A percentile compares a stretch with the other conserved stretches of the same genome.
Conservation (phyloP, 1,140 invertebrate genomes). For the Nebria ingens region DNA sequence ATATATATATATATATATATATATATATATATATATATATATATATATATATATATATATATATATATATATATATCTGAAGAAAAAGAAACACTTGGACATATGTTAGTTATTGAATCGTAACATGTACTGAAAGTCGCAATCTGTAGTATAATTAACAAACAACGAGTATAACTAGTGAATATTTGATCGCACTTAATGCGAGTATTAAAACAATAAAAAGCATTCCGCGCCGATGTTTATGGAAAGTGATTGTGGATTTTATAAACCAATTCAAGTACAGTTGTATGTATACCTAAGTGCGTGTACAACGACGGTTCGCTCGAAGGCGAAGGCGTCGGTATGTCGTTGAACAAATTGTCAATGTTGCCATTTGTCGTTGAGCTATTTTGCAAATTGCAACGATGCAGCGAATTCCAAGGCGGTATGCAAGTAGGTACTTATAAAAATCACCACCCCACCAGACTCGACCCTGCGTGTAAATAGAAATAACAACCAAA, state of each 20-base stretch:
- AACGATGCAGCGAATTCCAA: neutral
- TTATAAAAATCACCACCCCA: too few relatives aligned
- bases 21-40: too few relatives aligned
- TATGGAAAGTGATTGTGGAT: neutral
- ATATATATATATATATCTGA: too few relatives aligned
- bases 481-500: too few relatives aligned
- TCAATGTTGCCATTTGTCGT: slow-evolving; percentile 2
- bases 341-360: slow-evolving; percentile 5
- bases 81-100: too few relatives aligned
- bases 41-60: too few relatives aligned
- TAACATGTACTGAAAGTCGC: neutral
- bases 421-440: too few relatives aligned
- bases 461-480: too few relatives aligned
- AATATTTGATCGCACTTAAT: neutral
- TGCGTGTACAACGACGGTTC: neutral
- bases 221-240: neutral
- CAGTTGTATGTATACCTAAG: neutral
- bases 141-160: neutral
- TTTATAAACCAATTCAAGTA: neutral
- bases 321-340: neutral
- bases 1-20: too few relatives aligned
- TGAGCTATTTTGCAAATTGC: neutral
- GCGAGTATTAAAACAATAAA: neutral
- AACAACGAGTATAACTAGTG: neutral
- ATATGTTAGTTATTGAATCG: too few relatives aligned